Base-by-base conservation (phyloP, 2,113 vertebrate species). In the Sceloporus undulatus region DNA sequence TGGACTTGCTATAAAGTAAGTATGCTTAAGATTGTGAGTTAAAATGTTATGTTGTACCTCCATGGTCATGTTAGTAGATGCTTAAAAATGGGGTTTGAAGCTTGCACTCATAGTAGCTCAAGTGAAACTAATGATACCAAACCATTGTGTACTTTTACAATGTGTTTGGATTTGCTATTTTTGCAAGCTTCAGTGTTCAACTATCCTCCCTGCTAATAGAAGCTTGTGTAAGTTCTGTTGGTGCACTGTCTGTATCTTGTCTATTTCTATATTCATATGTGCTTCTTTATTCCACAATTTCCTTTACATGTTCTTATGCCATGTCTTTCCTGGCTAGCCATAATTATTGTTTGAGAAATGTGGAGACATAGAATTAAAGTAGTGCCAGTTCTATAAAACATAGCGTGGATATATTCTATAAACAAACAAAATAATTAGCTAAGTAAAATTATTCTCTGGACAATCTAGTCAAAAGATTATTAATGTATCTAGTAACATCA, bases 31-130 rank as follows among this genome's bases (percentile, higher is more conserved):
- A 54, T 27, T 83, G 59, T 52, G 56, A 88, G 94, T 93, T 94
- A 92, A 95, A 95, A 95, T 89, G 91, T 94, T 95, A 92, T 93
- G 88, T 92, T 80, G 93, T 92, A 59, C 91, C 76, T 96, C 90
- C 85, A 77, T 91, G 91, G 85, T 95, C 94, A 93, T 91, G 27
- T n/a, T 87, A 92, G 8, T 84, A 76, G 88, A 80, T 89, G 85
- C 29, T 84, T 78, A 38, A 85, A 87, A 90, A 68, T 88, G 70
- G 90, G 90, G 94, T 93, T 82, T 94, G 56, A 91, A 34, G 87
- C 90, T 94, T 95, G 71, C 94, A 29, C 90, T 90, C 87, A 81
- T 91, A 89, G 80, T 85, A 87, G 85, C 91, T 91, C 73, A 81
- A 91, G 87, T 91, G 86, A 93, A 84, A 79, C 79, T 70, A 96